These are phyloP conservation scores for Portevinia maculata DNA, from an alignment of 2,888 invertebrate species.

Conservation along the genomic window DNA sequence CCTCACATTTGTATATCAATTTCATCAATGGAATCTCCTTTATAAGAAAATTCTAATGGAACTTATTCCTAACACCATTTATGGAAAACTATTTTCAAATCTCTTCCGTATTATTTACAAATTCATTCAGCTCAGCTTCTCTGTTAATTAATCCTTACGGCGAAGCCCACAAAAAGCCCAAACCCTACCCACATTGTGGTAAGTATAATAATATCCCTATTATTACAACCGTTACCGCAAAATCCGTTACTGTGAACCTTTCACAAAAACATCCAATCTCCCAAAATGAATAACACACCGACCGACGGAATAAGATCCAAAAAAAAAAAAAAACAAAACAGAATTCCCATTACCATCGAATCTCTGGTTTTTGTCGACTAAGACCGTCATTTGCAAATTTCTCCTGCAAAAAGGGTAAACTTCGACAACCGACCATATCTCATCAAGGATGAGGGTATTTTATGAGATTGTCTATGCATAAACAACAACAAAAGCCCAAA, in stretches of 20 bases:
- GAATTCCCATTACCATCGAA: slow-evolving; percentile 38
- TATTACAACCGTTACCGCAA: slow-evolving; percentile 41
- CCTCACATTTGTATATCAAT: no score
- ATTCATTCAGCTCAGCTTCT: slow-evolving; percentile 7
- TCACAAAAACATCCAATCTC: slow-evolving; percentile 19
- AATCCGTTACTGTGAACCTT: slow-evolving; percentile 15
- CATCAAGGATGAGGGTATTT: slow-evolving; percentile 48
- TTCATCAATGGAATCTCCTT: no score
- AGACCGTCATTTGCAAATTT: slow-evolving; percentile 46
- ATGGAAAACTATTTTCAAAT: slow-evolving; percentile 12
- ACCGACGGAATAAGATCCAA: slow-evolving; percentile 1
- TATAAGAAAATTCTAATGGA: no score
- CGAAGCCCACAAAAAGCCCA: slow-evolving; percentile 25
- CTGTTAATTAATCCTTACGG: slow-evolving; percentile 35
- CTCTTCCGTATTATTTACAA: background rate
- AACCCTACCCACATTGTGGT: slow-evolving; percentile 23
- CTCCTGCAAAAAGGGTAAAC: slow-evolving; percentile 33
- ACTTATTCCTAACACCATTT: background rate
- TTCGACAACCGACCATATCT: slow-evolving; percentile 55
- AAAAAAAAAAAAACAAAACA: background rate
- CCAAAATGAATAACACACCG: slow-evolving; percentile 42
- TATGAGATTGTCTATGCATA: slow-evolving; percentile 15
- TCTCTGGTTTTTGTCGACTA: slow-evolving; percentile 25
- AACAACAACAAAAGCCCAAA: slow-evolving; percentile 13
- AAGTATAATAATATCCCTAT: slow-evolving; percentile 29